Evolutionary conservation across 2,113 vertebrate species (phyloP).

Genomic region (Lepus americanus): DNA sequence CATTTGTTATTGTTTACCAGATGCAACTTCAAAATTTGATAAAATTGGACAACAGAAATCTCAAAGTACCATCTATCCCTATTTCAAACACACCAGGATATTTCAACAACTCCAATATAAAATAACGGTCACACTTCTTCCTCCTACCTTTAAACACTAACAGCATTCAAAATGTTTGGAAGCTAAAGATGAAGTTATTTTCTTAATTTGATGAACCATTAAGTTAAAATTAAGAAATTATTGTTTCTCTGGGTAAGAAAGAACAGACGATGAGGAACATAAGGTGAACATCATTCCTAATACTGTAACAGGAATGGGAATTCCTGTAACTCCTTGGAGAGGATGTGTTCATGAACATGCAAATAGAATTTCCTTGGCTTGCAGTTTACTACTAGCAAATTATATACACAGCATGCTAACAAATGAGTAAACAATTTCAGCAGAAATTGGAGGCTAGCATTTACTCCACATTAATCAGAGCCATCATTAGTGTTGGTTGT

Average conservation of each 20-base stretch:
- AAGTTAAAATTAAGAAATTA: slow-evolving; percentile 20
- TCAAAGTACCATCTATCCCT: background rate
- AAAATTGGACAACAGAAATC: background rate
- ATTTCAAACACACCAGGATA: background rate
- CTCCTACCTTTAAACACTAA: background rate
- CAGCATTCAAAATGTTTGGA: background rate
- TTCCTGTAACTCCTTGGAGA: background rate
- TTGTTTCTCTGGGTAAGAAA: background rate
- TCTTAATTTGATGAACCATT: background rate
- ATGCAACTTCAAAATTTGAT: background rate
- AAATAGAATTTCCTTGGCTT: background rate
- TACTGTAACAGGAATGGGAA: background rate
- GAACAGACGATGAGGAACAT: background rate
- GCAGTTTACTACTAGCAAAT: slow-evolving; percentile 29
- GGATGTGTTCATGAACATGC: background rate
- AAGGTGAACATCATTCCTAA: background rate
- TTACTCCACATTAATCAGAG: slow-evolving; percentile 51
- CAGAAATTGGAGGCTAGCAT: background rate
- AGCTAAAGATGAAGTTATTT: slow-evolving; percentile 10
- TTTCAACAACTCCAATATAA: background rate
- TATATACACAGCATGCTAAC: background rate
- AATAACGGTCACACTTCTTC: background rate
- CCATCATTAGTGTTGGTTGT: background rate
- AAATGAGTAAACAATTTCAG: slow-evolving; percentile 12
- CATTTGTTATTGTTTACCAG: background rate